These are phyloP conservation scores for Epizoanthus stellaris DNA, from an alignment of 92 coral and sea anemone species.

Conservation along the genomic window DNA sequence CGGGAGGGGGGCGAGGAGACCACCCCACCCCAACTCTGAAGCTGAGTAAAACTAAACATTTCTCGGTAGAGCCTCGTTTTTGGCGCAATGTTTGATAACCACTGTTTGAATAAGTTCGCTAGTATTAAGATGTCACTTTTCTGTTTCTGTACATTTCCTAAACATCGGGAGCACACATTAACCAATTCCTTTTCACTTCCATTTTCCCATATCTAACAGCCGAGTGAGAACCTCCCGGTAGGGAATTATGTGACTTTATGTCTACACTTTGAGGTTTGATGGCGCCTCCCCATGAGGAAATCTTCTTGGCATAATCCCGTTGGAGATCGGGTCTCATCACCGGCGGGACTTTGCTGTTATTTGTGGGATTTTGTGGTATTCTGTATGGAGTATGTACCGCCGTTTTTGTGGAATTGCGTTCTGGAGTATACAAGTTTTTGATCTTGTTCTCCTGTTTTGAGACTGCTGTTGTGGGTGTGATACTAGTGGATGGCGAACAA, in stretches of 20 bases:
- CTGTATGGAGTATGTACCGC: background rate
- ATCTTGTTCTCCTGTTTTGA: background rate
- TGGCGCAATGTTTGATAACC: too few species aligned
- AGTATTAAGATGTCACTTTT: too few species aligned
- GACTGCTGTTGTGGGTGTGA: background rate
- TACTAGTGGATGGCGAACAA: background rate
- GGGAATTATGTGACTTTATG: background rate
- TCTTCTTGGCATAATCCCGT: slow-evolving; percentile 33
- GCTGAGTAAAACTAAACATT: too few species aligned
- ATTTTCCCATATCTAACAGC: background rate
- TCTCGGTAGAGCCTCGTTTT: too few species aligned
- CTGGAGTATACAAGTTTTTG: background rate
- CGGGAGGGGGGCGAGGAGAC: too few species aligned
- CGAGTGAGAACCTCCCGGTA: slow-evolving; percentile 22
- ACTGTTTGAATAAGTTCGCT: too few species aligned
- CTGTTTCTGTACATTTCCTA: too few species aligned
- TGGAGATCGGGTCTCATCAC: slow-evolving; percentile 21
- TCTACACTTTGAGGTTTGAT: slow-evolving; percentile 28
- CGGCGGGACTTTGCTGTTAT: background rate
- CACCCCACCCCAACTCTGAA: too few species aligned
- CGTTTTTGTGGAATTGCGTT: background rate
- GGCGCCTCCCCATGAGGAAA: slow-evolving; percentile 45
- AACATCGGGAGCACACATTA: slow-evolving; percentile 20
- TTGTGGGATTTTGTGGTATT: slow-evolving; percentile 2
- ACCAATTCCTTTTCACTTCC: slow-evolving; percentile 13